A percentile compares a stretch with the other conserved stretches of the same genome.
Conservation (phyloP, 2,797 vertebrate genomes). For the Melopsittacus undulatus region DNA sequence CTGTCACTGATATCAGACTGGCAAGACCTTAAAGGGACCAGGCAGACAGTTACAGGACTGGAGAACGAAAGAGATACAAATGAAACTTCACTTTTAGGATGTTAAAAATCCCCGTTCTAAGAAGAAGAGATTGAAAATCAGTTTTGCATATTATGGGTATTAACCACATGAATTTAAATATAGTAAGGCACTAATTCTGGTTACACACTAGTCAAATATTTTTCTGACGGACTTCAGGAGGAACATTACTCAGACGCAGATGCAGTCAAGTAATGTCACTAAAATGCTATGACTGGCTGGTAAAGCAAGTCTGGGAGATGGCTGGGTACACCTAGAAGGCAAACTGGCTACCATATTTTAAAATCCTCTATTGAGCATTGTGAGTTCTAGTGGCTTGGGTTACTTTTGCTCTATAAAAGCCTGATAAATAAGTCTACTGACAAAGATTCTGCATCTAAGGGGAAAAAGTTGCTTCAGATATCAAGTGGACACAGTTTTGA, state of each 20-base stretch:
- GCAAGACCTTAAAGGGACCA: not conserved
- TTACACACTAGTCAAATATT: not conserved
- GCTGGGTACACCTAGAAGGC: not conserved
- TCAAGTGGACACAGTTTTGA: not conserved
- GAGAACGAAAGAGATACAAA: not conserved
- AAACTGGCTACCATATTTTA: not conserved
- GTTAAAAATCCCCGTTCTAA: not conserved
- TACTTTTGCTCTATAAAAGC: not conserved
- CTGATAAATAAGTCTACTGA: not conserved
- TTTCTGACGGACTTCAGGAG: not conserved
- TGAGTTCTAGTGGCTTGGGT: not conserved
- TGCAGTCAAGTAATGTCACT: not conserved
- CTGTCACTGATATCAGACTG: not conserved
- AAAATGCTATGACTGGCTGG: not conserved
- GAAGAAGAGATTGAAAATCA: not conserved
- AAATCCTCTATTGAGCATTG: not conserved
- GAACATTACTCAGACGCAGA: not conserved
- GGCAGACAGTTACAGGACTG: not conserved
- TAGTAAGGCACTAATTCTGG: not conserved
- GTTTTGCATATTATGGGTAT: not conserved
- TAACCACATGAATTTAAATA: not conserved
- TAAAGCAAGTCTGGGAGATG: not conserved
- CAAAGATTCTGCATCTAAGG: not conserved
- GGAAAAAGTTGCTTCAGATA: accelerated
- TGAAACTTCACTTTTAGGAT: not conserved